These are phyloP conservation scores for Manis javanica DNA, from an alignment of 2,797 vertebrate genomes.

Conservation along the genomic window DNA sequence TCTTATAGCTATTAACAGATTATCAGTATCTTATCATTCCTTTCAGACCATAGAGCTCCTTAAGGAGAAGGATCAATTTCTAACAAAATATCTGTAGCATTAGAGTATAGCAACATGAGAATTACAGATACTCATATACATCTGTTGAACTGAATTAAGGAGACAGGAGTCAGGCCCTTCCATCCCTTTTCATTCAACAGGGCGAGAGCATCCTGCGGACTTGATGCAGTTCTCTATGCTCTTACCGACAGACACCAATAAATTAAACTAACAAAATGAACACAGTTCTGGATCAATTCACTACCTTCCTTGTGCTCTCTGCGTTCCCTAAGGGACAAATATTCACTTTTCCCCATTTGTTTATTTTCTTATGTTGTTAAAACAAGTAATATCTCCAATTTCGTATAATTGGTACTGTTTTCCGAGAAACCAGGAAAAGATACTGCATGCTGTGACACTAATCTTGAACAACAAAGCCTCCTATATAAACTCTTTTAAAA, in stretches of 20 bases:
- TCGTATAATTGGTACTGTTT: neutral
- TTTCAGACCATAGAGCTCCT: neutral
- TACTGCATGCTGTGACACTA: neutral
- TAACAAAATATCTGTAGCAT: neutral
- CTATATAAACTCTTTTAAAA: neutral
- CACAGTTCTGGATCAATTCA: neutral
- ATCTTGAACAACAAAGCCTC: neutral
- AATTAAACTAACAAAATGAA: neutral
- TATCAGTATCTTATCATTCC: neutral
- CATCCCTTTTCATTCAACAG: neutral
- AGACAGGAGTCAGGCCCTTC: neutral
- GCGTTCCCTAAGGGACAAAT: neutral
- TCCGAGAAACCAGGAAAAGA: neutral
- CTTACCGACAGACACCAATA: slow-evolving; percentile 9
- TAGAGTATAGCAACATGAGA: neutral
- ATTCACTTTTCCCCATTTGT: neutral
- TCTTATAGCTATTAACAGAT: neutral
- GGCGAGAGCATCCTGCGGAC: neutral
- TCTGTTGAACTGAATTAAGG: neutral
- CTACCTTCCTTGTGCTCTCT: neutral
- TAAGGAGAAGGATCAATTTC: slow-evolving; percentile 18
- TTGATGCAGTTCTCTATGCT: neutral
- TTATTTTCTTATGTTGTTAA: neutral
- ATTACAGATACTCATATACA: neutral
- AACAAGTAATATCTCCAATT: neutral